These are phyloP conservation scores for Horisme vitalbata DNA, from an alignment of 2,888 invertebrate genomes.

Conservation along the genomic window DNA sequence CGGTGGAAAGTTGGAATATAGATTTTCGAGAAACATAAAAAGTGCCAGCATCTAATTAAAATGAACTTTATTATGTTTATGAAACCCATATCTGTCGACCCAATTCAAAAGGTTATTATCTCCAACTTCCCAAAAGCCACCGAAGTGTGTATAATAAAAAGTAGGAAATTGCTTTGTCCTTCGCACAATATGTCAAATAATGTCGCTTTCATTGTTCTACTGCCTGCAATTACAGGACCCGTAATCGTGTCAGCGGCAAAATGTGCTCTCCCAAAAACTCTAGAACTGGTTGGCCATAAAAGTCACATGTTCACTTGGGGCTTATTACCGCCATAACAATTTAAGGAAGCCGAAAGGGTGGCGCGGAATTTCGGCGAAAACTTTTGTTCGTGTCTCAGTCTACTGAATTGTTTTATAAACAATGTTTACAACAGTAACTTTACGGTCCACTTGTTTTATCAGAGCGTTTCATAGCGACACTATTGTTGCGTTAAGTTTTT, in stretches of 20 bases:
- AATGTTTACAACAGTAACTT: conserved; percentile 78
- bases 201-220: conserved; percentile 51
- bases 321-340: conserved; percentile 80
- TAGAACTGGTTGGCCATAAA: conserved; percentile 70
- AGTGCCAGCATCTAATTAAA: not conserved
- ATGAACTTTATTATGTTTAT: conserved; percentile 1
- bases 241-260: conserved; percentile 73
- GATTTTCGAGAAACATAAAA: not conserved
- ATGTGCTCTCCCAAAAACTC: conserved; percentile 67
- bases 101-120: conserved; percentile 21
- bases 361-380: conserved; percentile 71
- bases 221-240: conserved; percentile 44
- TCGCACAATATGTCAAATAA: conserved; percentile 50
- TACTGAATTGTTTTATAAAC: conserved; percentile 78
- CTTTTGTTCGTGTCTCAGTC: conserved; percentile 72
- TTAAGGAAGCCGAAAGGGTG: conserved; percentile 81
- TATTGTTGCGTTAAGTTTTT: conserved; percentile 59
- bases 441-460: conserved; percentile 76
- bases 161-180: conserved; percentile 28
- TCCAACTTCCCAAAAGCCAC: conserved; percentile 16
- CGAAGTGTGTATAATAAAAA: conserved; percentile 27
- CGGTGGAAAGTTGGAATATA: too few relatives aligned
- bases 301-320: conserved; percentile 74
- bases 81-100: conserved; percentile 6
- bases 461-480: conserved; percentile 61